These are phyloP conservation scores for Gymnothorax reevesii DNA, from an alignment of 2,797 vertebrate species.

Conservation along the genomic window DNA sequence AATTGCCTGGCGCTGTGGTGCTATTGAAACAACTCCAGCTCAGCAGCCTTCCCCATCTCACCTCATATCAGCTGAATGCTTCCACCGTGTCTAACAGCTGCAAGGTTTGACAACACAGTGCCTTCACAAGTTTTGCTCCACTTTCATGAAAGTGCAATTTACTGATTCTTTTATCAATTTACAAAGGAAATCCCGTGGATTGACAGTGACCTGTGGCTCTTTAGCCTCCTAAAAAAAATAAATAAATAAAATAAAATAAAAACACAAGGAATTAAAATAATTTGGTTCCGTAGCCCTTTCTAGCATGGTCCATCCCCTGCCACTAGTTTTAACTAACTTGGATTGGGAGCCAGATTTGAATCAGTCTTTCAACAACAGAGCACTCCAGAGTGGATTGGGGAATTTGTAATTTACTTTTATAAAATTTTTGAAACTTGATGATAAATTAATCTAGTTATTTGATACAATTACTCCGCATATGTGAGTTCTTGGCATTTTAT, in stretches of 20 bases:
- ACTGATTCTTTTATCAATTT: constrained; percentile 9
- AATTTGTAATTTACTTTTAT: background rate
- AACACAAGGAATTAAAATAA: background rate
- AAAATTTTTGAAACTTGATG: background rate
- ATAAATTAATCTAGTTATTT: background rate
- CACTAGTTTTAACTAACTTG: constrained; percentile 11
- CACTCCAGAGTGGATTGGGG: background rate
- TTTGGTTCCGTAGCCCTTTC: background rate
- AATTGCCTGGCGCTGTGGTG: constrained; percentile 13
- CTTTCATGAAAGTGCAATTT: constrained; percentile 17
- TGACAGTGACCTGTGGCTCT: background rate
- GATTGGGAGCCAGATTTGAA: background rate
- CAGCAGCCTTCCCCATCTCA: constrained; percentile 7
- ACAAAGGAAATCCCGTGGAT: background rate
- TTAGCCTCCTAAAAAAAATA: background rate
- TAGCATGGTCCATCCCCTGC: background rate
- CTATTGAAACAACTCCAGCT: constrained; percentile 28
- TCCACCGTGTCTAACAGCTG: constrained; percentile 10
- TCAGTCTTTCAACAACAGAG: background rate
- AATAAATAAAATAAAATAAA: background rate
- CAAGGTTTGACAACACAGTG: constrained; percentile 19
- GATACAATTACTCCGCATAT: background rate
- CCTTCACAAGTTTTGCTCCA: constrained; percentile 7
- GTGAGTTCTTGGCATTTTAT: background rate
- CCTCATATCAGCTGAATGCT: background rate